phyloP scores from a whole-genome alignment of 2,888 invertebrate species.

The Steinernema hermaphroditum region DNA sequence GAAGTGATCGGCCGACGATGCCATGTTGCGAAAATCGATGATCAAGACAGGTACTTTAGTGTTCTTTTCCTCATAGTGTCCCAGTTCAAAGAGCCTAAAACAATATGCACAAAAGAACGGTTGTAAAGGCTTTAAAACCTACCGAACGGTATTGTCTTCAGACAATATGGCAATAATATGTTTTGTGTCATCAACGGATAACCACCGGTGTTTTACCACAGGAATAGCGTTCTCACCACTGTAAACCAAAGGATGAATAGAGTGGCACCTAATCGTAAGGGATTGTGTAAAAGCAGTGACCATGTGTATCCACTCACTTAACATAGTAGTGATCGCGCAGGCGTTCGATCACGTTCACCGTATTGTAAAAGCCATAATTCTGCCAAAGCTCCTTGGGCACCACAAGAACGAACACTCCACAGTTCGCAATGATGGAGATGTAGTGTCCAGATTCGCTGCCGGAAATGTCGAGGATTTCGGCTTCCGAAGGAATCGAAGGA shows the following conservation, averaged over 20 bases:
- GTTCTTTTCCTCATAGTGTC: neutral
- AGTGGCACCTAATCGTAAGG: neutral
- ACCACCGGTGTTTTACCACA: neutral
- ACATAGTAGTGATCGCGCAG: neutral
- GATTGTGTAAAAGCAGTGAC: neutral
- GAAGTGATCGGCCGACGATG: neutral
- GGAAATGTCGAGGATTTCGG: neutral
- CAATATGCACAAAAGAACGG: neutral
- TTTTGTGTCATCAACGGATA: neutral
- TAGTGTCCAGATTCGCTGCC: neutral
- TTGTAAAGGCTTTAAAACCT: neutral
- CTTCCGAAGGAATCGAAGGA: neutral
- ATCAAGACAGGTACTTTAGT: neutral
- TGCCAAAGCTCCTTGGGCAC: conserved; percentile 1
- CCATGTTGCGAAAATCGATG: neutral
- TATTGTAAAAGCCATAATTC: neutral
- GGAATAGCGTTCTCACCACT: neutral
- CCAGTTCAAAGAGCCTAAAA: neutral
- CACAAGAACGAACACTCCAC: neutral
- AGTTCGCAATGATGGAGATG: neutral
- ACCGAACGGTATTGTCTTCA: neutral
- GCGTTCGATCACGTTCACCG: neutral
- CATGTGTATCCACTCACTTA: neutral
- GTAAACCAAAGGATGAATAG: neutral
- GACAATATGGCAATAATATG: neutral